phyloP scores from a whole-genome alignment of 2,888 invertebrate genomes.

The Margaritifera margaritifera region DNA sequence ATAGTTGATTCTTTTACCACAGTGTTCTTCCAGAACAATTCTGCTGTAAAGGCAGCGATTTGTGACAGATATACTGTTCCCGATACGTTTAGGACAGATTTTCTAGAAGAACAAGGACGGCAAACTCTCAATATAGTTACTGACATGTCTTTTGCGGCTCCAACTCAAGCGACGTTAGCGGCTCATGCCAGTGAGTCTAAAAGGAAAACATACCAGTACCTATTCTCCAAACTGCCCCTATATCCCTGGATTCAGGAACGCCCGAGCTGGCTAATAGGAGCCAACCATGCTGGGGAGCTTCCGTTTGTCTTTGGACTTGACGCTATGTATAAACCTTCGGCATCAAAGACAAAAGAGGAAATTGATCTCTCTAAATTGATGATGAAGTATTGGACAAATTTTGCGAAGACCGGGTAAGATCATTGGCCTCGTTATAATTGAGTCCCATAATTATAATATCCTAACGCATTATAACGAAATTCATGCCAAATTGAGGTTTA shows the following conservation, averaged over 20 bases:
- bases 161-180: slow-evolving; percentile 73
- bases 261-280: slow-evolving; percentile 93
- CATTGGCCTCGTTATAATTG: too few species aligned
- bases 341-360: slow-evolving; percentile 79
- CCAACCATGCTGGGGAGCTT: slow-evolving; percentile 95
- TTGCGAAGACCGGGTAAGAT: slow-evolving; percentile 93
- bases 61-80: slow-evolving; percentile 27
- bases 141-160: slow-evolving; percentile 29
- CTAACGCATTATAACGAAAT: too few species aligned
- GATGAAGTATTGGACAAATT: slow-evolving; percentile 96
- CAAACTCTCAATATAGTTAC: slow-evolving; percentile 21
- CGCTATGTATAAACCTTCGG: slow-evolving; percentile 31
- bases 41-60: slow-evolving; percentile 19
- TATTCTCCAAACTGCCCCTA: slow-evolving; percentile 86
- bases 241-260: slow-evolving; percentile 81
- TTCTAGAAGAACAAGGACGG: slow-evolving; percentile 16
- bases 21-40: slow-evolving; percentile 19
- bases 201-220: slow-evolving; percentile 91
- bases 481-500: too few species aligned
- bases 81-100: background rate
- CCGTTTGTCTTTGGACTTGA: slow-evolving; percentile 95
- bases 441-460: too few species aligned
- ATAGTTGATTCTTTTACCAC: slow-evolving; percentile 24
- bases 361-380: slow-evolving; percentile 87
- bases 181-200: slow-evolving; percentile 87